Evolutionary conservation across 1,140 invertebrate genomes (phyloP).

Genomic region (Panulirus ornatus): DNA sequence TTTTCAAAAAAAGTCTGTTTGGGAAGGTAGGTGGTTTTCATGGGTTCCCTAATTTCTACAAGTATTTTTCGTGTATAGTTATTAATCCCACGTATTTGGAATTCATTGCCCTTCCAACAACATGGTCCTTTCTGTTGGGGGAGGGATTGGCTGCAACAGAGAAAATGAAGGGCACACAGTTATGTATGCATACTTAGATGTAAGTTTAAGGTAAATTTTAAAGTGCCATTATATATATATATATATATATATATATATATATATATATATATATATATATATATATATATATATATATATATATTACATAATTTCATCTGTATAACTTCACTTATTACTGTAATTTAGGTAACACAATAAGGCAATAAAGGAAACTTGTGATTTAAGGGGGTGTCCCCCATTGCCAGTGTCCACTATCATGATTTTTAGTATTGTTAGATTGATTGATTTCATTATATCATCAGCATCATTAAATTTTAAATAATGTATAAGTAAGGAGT

Average conservation of each 20-base stretch:
- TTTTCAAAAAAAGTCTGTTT: too few relatives aligned
- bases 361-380: too few relatives aligned
- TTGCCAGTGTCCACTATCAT: too few relatives aligned
- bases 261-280: neutral
- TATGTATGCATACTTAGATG: neutral
- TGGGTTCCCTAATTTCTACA: too few relatives aligned
- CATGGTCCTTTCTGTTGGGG: neutral
- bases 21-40: too few relatives aligned
- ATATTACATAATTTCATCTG: neutral
- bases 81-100: neutral
- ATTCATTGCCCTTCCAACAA: neutral
- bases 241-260: conserved; percentile 31
- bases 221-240: conserved; percentile 8
- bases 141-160: neutral
- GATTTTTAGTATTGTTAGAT: too few relatives aligned
- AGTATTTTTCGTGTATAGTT: neutral
- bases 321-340: neutral
- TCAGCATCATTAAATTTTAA: too few relatives aligned
- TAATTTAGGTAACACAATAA: too few relatives aligned
- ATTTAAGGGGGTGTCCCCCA: too few relatives aligned
- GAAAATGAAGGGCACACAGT: neutral
- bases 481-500: too few relatives aligned
- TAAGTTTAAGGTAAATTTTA: neutral
- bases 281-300: neutral
- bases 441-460: too few relatives aligned